Conservation (phyloP, 2,113 vertebrate species). For the Gila orcuttii region DNA sequence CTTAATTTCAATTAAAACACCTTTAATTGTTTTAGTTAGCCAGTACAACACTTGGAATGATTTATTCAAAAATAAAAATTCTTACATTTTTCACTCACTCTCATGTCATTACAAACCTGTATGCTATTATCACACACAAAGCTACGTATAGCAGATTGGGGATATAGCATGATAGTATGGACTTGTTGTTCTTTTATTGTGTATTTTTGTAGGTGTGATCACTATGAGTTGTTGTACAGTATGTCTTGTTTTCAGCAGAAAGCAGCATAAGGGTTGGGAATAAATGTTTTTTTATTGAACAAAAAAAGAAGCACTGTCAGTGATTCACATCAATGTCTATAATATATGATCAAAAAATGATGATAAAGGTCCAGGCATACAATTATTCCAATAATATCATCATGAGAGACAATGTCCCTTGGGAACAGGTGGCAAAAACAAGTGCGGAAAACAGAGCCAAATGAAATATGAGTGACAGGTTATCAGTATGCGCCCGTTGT, state of each 20-base stretch:
- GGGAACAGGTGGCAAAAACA: not conserved
- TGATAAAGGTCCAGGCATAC: not conserved
- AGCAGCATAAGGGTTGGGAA: not conserved
- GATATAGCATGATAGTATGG: not conserved
- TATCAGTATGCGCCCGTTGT: not conserved
- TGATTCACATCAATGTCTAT: not conserved
- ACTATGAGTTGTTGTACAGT: not conserved
- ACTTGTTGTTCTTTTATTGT: not conserved
- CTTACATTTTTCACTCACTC: too few relatives aligned
- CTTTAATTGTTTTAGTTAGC: not conserved
- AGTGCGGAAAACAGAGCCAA: not conserved
- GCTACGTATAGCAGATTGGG: not conserved
- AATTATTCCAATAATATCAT: conserved; percentile 17
- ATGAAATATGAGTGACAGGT: conserved; percentile 23
- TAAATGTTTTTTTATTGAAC: not conserved
- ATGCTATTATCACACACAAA: too few relatives aligned
- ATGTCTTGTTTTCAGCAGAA: not conserved
- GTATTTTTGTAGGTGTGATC: not conserved
- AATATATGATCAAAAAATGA: not conserved
- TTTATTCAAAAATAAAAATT: too few relatives aligned
- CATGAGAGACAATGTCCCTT: not conserved
- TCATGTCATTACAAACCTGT: too few relatives aligned
- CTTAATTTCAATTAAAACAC: not conserved
- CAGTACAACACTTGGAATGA: too few relatives aligned
- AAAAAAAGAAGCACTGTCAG: not conserved